Evolutionary conservation across 1,140 invertebrate species (phyloP).

Genomic region (Centruroides sculpturatus): DNA sequence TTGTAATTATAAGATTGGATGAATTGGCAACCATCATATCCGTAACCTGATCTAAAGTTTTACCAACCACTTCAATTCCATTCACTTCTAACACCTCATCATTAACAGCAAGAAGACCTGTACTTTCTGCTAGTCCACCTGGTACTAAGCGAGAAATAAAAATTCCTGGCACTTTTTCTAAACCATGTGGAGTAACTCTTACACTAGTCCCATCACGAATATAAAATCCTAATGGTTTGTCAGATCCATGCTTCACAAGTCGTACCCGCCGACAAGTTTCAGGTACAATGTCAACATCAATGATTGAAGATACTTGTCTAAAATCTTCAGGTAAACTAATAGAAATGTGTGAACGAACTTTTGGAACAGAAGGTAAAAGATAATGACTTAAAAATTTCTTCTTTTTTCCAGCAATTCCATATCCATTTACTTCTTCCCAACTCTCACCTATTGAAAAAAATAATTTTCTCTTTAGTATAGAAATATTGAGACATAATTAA

Average conservation of each 20-base stretch:
- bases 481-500: not conserved
- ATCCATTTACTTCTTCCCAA: constrained; percentile 66
- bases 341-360: constrained; percentile 12
- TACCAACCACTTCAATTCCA: constrained; percentile 97
- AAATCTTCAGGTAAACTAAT: constrained; percentile 94
- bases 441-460: constrained; percentile 47
- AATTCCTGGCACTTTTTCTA: constrained; percentile 79
- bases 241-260: constrained; percentile 93
- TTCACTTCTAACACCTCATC: constrained; percentile 99
- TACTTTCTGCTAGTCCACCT: constrained; percentile 68
- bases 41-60: constrained; percentile 96
- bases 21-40: constrained; percentile 99
- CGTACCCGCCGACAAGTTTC: constrained; percentile 92
- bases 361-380: constrained; percentile 28
- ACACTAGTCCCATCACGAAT: constrained; percentile 67
- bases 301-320: constrained; percentile 92
- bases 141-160: constrained; percentile 75
- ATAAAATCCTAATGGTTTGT: constrained; percentile 94
- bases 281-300: constrained; percentile 97
- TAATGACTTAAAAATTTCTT: constrained; percentile 53
- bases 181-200: constrained; percentile 68
- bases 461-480: not conserved
- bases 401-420: constrained; percentile 58
- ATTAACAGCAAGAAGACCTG: constrained; percentile 91
- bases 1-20: constrained; percentile 96